phyloP scores from a whole-genome alignment of 2,113 vertebrate species.

The Sialia sialis region DNA sequence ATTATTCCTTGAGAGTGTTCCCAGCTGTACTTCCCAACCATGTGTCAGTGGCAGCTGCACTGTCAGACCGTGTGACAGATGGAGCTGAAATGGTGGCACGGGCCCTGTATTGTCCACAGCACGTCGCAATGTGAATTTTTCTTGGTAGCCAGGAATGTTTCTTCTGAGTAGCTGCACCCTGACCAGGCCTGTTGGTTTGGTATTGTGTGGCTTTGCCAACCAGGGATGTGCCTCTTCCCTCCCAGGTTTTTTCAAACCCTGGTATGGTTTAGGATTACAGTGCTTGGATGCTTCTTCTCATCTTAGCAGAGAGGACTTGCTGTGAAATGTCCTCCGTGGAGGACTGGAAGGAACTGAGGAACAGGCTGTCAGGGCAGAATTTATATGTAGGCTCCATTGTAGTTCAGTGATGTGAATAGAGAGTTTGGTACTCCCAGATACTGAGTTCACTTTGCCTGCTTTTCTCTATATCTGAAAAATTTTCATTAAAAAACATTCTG shows the following conservation, averaged over 20 bases:
- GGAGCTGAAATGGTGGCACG: conserved; percentile 39
- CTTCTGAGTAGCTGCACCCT: neutral
- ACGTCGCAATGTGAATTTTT: neutral
- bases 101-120: neutral
- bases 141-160: conserved; percentile 8
- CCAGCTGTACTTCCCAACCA: conserved; percentile 6
- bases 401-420: neutral
- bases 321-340: neutral
- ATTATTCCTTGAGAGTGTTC: conserved; percentile 22
- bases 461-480: neutral
- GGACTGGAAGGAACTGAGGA: neutral
- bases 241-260: neutral
- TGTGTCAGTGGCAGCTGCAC: conserved; percentile 47
- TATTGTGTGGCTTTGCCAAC: neutral
- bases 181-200: neutral
- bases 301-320: neutral
- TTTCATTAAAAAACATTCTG: neutral
- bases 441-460: neutral
- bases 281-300: neutral
- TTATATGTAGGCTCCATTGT: neutral
- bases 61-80: conserved; percentile 36
- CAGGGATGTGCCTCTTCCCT: neutral
- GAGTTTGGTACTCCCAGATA: neutral
- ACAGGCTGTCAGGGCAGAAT: neutral
- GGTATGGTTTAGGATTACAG: conserved; percentile 1